phyloP scores from a whole-genome alignment of 2,888 invertebrate species.

The Frankliniella intonsa region DNA sequence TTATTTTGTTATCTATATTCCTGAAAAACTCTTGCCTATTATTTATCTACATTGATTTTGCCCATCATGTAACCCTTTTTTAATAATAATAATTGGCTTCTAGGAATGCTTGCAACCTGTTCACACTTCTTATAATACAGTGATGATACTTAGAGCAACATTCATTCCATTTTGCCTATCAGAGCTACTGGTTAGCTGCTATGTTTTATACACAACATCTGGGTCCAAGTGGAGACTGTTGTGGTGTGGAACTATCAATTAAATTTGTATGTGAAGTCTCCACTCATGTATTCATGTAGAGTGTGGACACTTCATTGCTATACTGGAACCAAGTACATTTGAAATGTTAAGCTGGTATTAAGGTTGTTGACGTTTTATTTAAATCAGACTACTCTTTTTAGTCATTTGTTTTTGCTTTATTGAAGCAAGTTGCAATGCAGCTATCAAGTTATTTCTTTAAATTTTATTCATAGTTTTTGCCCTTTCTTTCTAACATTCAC shows the following conservation, averaged over 20 bases:
- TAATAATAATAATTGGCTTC: too few species aligned
- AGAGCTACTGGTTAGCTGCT: too few species aligned
- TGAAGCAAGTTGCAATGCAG: background rate
- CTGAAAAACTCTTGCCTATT: conserved; percentile 1
- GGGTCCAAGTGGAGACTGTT: background rate
- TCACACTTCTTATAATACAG: too few species aligned
- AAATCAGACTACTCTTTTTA: background rate
- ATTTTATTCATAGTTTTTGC: background rate
- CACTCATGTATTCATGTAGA: background rate
- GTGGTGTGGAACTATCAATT: background rate
- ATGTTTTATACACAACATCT: too few species aligned
- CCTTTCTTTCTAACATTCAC: background rate
- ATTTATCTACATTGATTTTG: background rate
- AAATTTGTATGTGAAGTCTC: background rate
- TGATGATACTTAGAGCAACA: too few species aligned
- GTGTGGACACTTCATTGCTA: background rate
- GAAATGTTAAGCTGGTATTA: background rate
- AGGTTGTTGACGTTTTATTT: background rate
- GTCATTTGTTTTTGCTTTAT: background rate
- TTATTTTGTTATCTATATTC: background rate
- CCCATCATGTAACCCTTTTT: too few species aligned
- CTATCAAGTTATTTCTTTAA: background rate
- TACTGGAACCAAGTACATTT: background rate
- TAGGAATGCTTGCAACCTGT: too few species aligned
- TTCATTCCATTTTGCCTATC: too few species aligned